Evolutionary conservation across 2,113 vertebrate genomes (phyloP).

Genomic region (Lynx canadensis): DNA sequence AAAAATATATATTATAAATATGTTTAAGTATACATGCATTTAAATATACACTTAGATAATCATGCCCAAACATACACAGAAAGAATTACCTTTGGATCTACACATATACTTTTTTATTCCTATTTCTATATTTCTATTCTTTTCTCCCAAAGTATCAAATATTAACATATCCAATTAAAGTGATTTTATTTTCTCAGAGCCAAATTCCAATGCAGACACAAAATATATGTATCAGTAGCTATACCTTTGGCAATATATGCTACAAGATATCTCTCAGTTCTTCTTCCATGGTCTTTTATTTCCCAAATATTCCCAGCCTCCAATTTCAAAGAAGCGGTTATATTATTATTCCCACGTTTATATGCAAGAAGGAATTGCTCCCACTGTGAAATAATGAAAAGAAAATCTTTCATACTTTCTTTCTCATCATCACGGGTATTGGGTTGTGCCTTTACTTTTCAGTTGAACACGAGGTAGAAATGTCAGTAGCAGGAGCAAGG

Average conservation of each 20-base stretch:
- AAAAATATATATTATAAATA: neutral
- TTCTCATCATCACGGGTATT: neutral
- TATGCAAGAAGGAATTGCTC: neutral
- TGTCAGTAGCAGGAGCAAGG: neutral
- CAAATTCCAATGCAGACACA: neutral
- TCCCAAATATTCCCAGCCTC: neutral
- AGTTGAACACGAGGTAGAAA: neutral
- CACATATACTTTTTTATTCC: neutral
- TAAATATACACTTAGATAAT: neutral
- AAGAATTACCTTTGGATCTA: neutral
- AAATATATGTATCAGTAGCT: neutral
- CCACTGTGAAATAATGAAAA: neutral
- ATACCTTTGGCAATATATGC: neutral
- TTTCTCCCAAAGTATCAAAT: neutral
- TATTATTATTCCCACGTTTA: neutral
- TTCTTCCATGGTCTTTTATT: neutral
- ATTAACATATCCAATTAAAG: neutral
- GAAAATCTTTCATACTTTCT: neutral
- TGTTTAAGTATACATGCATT: neutral
- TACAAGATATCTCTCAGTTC: neutral
- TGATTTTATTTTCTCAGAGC: neutral
- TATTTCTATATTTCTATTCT: neutral
- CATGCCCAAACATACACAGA: neutral
- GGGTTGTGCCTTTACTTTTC: neutral
- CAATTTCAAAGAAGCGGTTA: neutral